A percentile compares a stretch with the other conserved stretches of the same genome.
Conservation (phyloP, 2,888 invertebrate genomes). For the Palloptera scutellata region DNA sequence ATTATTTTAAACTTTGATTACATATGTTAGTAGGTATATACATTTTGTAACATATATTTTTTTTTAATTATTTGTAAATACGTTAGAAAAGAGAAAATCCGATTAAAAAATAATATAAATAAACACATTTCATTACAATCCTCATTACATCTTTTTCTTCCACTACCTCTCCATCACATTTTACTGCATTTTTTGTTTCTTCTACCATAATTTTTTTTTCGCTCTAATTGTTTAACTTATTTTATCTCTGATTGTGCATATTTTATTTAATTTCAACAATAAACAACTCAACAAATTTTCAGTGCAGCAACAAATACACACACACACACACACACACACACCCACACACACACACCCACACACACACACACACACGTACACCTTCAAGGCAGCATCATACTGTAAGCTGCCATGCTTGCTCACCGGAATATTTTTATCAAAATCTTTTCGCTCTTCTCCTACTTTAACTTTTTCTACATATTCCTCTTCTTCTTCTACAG, state of each 20-base stretch:
- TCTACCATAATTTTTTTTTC: no score
- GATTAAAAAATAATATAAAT: no score
- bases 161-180: no score
- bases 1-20: no score
- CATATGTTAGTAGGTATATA: no score
- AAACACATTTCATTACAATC: no score
- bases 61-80: no score
- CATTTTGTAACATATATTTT: no score
- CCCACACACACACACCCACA: background rate
- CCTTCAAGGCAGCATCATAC: constrained; percentile 4
- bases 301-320: background rate
- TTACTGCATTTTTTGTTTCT: no score
- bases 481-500: background rate
- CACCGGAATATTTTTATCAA: background rate
- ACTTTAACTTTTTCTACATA: background rate
- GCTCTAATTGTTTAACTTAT: no score
- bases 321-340: constrained; percentile 9
- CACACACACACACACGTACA: background rate
- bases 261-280: background rate
- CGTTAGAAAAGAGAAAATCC: no score
- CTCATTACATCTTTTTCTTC: no score
- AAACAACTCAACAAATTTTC: background rate
- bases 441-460: background rate
- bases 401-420: background rate
- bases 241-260: constrained; percentile 30